Evolutionary conservation across 2,797 vertebrate genomes (phyloP).

Genomic region (Ciconia nigra): DNA sequence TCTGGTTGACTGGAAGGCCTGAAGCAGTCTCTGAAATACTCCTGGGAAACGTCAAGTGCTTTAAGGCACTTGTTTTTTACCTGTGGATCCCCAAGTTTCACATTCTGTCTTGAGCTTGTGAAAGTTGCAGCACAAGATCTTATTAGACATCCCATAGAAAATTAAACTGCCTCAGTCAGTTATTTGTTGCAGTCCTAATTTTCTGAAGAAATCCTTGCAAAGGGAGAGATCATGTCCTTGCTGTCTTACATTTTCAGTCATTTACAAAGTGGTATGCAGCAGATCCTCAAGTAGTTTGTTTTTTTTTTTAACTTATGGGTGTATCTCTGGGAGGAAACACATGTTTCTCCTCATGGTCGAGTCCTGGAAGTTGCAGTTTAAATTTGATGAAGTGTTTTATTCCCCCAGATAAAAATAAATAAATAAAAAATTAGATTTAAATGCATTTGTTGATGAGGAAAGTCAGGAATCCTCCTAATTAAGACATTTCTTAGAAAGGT

Average conservation of each 20-base stretch:
- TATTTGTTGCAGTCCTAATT: neutral
- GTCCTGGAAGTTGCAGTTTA: slow-evolving; percentile 60
- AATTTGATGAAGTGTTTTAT: slow-evolving; percentile 66
- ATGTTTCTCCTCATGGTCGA: slow-evolving; percentile 39
- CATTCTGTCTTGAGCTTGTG: neutral
- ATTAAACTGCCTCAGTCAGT: neutral
- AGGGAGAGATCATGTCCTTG: neutral
- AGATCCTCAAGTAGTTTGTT: neutral
- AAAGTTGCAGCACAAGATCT: neutral
- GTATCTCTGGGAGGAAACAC: slow-evolving; percentile 47
- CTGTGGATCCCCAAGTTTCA: neutral
- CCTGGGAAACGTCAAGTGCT: neutral
- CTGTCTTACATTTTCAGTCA: neutral
- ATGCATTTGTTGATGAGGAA: slow-evolving; percentile 52
- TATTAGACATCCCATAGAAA: neutral
- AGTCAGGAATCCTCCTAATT: slow-evolving; percentile 55
- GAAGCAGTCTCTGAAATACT: neutral
- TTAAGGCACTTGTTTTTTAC: neutral
- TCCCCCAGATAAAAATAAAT: slow-evolving; percentile 50
- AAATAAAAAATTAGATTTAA: slow-evolving; percentile 54
- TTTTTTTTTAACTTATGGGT: neutral
- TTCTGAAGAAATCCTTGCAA: neutral
- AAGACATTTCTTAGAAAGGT: slow-evolving; percentile 55
- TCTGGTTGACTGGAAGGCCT: neutral
- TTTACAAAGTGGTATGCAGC: neutral